These are phyloP conservation scores for Melanchra persicariae DNA, from an alignment of 2,888 invertebrate species.

Conservation along the genomic window DNA sequence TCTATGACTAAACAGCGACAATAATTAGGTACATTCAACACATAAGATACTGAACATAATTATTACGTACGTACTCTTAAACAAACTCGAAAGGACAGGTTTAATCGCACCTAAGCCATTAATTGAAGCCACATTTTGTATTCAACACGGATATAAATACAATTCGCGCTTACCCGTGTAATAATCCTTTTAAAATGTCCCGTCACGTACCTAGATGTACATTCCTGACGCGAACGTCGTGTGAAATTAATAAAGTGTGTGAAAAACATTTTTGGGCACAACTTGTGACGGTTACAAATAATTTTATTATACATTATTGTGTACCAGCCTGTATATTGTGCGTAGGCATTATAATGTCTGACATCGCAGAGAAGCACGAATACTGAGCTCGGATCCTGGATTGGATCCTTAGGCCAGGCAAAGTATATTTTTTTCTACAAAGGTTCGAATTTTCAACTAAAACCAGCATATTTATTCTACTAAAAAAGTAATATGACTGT, in stretches of 20 bases:
- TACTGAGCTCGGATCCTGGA: background rate
- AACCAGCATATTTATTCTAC: no score
- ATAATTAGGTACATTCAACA: conserved; percentile 28
- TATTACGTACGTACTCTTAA: conserved; percentile 28
- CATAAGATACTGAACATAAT: conserved; percentile 27
- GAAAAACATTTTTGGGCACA: conserved; percentile 63
- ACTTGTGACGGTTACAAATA: conserved; percentile 49
- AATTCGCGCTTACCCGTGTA: conserved; percentile 75
- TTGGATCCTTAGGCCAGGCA: background rate
- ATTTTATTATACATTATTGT: conserved; percentile 15
- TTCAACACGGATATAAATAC: conserved; percentile 67
- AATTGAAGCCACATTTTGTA: conserved; percentile 64
- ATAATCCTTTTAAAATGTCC: conserved; percentile 83
- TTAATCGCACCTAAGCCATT: conserved; percentile 57
- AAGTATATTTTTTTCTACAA: no score
- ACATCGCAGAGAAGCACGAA: background rate
- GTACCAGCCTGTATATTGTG: no score
- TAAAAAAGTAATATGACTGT: no score
- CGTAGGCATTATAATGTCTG: conserved; percentile 24
- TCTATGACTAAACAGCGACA: conserved; percentile 8
- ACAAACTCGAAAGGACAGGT: conserved; percentile 49
- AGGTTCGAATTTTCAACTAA: no score
- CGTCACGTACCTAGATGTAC: conserved; percentile 80
- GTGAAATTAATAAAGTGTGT: conserved; percentile 70
- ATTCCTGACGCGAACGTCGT: conserved; percentile 68